Conservation (phyloP, 2,888 invertebrate genomes). For the Neoaliturus tenellus region DNA sequence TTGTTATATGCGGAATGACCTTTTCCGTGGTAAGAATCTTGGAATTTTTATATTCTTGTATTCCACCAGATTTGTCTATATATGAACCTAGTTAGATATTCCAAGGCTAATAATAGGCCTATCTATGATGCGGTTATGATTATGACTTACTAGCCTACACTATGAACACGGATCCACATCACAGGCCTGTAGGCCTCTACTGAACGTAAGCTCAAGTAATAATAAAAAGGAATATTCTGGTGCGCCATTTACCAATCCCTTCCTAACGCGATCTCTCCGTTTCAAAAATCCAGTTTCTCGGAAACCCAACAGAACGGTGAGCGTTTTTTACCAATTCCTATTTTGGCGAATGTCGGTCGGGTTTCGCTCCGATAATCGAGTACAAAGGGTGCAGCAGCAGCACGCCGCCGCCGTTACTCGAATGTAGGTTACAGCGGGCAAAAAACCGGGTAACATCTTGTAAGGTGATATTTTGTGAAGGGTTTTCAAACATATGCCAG, state of each 20-base stretch:
- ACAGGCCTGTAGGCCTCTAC: no score
- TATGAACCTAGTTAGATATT: no score
- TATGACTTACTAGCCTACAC: no score
- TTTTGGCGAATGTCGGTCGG: slow-evolving; percentile 47
- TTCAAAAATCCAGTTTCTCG: slow-evolving; percentile 8
- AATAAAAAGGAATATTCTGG: no score
- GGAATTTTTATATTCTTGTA: no score
- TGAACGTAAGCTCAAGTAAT: no score
- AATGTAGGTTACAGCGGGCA: slow-evolving; percentile 47
- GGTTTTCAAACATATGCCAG: slow-evolving; percentile 58
- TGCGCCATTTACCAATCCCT: no score
- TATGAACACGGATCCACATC: no score
- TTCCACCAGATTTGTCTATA: no score
- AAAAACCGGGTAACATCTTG: slow-evolving; percentile 55
- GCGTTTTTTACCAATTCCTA: background rate
- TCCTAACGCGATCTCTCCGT: no score
- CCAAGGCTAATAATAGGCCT: no score
- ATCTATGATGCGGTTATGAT: no score
- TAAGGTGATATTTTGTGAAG: slow-evolving; percentile 58
- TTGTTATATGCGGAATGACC: background rate
- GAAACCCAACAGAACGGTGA: background rate
- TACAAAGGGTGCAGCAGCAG: slow-evolving; percentile 41
- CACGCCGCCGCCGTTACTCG: slow-evolving; percentile 48
- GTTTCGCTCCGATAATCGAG: slow-evolving; percentile 50
- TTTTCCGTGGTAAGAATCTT: background rate